Base-by-base conservation (phyloP, 2,113 vertebrate genomes). In the Oreotrochilus melanogaster region DNA sequence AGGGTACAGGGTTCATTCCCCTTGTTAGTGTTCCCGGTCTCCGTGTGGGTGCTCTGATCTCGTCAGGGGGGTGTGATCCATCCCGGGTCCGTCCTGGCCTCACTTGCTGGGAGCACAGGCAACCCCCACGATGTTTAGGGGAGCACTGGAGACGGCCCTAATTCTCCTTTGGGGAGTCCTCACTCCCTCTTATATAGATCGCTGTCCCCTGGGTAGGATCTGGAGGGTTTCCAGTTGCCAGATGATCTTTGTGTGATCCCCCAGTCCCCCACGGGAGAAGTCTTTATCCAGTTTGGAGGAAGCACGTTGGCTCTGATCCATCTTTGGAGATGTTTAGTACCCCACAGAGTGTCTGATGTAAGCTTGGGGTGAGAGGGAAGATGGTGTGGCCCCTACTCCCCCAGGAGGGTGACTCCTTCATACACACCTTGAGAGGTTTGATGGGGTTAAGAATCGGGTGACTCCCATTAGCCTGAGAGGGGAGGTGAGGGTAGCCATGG, bases 231-330 rank as follows among this genome's bases (percentile, higher is more conserved):
- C 24, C 8, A 9, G 0, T 73, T 67, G 15, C 31, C 19, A 10
- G 8, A 6, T 1, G 1, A 43, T 33, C 12, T 23, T 4, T 0
- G 6, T 51, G 21, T 10, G 11, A 39, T 74, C 23, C 12, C n/a
- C 39, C 43, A 6, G 25, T 35, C 8, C 6, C 2, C 16, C 10
- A 4, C 22, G 9, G 30, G n/a, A 82, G 54, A 66, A 78, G 43
- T 42, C 5, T 7, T 79, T 9, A 61, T 62, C 9, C 16, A 10
- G 12, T 84, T 17, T 22, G 27, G 7, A 53, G 62, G 12, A 48
- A 43, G 4, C 0, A 0, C 39, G 8, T 48, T 80, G 30, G 7
- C 6, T n/a, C 7, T 37, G 11, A 37, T 28, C 9, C 1, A 4
- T 47, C 17, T 78, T 28, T 48, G 6, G 31, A 14, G 10, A 39